Percentiles rank a stretch among this genome's conserved stretches.
Conservation (phyloP, 2,888 invertebrate genomes). For the Lasioglossum leucozonium region DNA sequence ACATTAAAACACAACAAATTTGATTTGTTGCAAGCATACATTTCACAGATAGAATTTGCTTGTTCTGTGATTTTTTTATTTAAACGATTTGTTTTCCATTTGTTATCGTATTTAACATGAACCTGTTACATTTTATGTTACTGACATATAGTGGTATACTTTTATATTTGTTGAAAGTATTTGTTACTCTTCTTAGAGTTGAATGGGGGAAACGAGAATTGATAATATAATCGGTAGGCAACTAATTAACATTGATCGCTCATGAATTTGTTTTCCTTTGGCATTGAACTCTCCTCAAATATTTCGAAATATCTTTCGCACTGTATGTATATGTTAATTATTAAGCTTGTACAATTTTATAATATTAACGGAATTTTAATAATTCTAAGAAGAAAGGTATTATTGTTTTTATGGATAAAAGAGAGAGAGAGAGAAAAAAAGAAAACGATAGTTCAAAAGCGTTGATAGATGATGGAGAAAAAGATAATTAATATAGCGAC, state of each 20-base stretch:
- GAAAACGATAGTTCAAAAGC: constrained; percentile 39
- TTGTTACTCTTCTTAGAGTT: constrained; percentile 62
- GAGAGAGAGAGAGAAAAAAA: neutral
- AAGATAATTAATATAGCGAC: constrained; percentile 32
- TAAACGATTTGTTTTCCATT: constrained; percentile 67
- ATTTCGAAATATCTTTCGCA: constrained; percentile 43
- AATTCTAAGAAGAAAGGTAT: constrained; percentile 29
- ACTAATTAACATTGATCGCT: constrained; percentile 32
- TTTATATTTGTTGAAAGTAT: constrained; percentile 65
- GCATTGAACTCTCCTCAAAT: constrained; percentile 28
- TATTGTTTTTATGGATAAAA: constrained; percentile 42
- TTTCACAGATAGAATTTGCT: constrained; percentile 49
- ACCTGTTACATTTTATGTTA: constrained; percentile 71
- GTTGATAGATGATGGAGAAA: constrained; percentile 24
- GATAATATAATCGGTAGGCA: constrained; percentile 43
- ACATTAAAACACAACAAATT: constrained; percentile 46
- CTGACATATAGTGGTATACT: constrained; percentile 60
- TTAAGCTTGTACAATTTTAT: constrained; percentile 58
- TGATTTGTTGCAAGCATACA: constrained; percentile 42
- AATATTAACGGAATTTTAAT: constrained; percentile 39
- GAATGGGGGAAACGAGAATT: constrained; percentile 43
- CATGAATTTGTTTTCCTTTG: constrained; percentile 35
- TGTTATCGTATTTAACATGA: constrained; percentile 66
- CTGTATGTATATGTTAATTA: constrained; percentile 56
- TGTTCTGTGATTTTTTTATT: constrained; percentile 66